Percentiles rank a stretch among this genome's conserved stretches.
These are phyloP conservation scores for Siderastrea radians DNA, from an alignment of 92 coral and sea anemone species.

Conservation along the genomic window DNA sequence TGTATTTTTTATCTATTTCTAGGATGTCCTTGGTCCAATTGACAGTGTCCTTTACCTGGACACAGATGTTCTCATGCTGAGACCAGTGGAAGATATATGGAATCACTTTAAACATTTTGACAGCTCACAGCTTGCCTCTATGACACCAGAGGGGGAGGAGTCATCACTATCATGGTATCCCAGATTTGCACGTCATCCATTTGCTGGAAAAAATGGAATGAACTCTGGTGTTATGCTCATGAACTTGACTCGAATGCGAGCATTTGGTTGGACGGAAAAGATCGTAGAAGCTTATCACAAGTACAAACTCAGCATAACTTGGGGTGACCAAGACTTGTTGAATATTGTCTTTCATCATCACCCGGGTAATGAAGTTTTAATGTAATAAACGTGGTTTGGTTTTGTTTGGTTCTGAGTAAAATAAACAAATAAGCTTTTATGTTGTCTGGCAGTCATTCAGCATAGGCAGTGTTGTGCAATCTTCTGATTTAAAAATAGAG, in stretches of 20 bases:
- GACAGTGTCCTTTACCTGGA: constrained; percentile 94
- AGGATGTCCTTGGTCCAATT: constrained; percentile 73
- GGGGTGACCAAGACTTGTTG: constrained; percentile 98
- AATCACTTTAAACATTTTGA: constrained; percentile 80
- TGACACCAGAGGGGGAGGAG: constrained; percentile 91
- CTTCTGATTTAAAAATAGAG: no score
- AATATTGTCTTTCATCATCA: constrained; percentile 87
- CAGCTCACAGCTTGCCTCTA: constrained; percentile 82
- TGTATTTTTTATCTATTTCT: neutral
- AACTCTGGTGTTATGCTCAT: constrained; percentile 98
- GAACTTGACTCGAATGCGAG: constrained; percentile 91
- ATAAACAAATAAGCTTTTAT: no score
- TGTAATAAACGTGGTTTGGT: no score
- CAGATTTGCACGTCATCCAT: constrained; percentile 95
- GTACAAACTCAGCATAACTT: constrained; percentile 79
- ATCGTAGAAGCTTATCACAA: constrained; percentile 78
- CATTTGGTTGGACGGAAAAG: constrained; percentile 72
- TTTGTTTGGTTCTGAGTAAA: no score
- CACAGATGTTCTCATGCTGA: constrained; percentile 84
- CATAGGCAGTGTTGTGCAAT: no score
- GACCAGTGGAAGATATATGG: constrained; percentile 93
- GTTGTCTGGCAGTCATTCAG: no score
- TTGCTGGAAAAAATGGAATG: constrained; percentile 90
- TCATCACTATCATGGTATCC: constrained; percentile 85
- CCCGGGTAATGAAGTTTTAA: constrained; percentile 75